Evolutionary conservation across 2,113 vertebrate species (phyloP).

Genomic region (Entomyzon cyanotis): DNA sequence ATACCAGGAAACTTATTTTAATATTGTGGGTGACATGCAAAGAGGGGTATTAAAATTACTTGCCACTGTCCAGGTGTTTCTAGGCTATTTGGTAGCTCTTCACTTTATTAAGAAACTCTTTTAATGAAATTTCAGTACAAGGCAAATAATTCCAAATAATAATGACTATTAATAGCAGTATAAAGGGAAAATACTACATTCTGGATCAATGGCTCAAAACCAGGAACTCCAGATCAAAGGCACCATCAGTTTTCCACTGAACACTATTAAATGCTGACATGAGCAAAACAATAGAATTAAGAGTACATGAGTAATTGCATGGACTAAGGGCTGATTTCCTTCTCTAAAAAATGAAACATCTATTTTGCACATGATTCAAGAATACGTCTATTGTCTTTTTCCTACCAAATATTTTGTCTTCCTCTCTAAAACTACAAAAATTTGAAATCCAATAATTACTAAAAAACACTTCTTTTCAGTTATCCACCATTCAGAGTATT

Average conservation of each 20-base stretch:
- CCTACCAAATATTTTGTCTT: background rate
- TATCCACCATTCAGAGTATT: background rate
- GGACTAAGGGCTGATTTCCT: background rate
- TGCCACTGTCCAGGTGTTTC: background rate
- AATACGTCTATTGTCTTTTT: background rate
- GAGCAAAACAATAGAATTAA: background rate
- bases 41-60: constrained; percentile 2
- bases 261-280: background rate
- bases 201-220: background rate
- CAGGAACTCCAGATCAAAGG: background rate
- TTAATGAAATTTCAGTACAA: background rate
- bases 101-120: background rate
- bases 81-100: background rate
- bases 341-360: background rate
- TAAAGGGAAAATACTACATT: background rate
- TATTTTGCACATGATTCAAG: background rate
- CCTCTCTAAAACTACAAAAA: background rate
- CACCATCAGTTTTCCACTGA: background rate
- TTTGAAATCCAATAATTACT: background rate
- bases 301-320: background rate
- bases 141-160: background rate
- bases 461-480: background rate
- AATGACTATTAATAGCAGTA: background rate
- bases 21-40: background rate
- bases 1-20: background rate